These are phyloP conservation scores for Rambutsinella grinnellia DNA, from an alignment of 2,888 invertebrate genomes.

Conservation along the genomic window DNA sequence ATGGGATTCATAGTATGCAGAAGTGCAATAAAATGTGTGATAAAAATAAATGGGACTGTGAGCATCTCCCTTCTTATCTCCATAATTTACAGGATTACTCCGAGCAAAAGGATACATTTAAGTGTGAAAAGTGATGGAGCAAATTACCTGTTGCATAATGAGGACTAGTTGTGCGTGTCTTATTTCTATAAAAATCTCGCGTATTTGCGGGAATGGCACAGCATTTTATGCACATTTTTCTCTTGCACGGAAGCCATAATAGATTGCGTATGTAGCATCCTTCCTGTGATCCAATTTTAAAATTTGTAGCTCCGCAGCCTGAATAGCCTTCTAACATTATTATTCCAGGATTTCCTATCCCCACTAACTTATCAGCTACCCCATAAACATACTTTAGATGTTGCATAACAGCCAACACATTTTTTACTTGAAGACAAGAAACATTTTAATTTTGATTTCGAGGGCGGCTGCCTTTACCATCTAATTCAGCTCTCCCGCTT, in stretches of 20 bases:
- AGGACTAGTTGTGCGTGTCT: background rate
- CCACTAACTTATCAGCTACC: too few species aligned
- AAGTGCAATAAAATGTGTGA: background rate
- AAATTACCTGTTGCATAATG: background rate
- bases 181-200: background rate
- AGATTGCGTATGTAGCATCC: background rate
- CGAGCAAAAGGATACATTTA: background rate
- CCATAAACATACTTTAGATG: too few species aligned
- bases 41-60: background rate
- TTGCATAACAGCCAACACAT: too few species aligned
- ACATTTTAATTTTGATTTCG: too few species aligned
- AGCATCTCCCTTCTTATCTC: background rate
- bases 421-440: too few species aligned
- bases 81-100: background rate
- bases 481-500: too few species aligned
- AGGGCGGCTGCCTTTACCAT: too few species aligned
- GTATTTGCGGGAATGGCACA: background rate
- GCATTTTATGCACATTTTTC: background rate
- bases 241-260: background rate
- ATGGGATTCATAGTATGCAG: background rate
- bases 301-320: too few species aligned
- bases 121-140: background rate
- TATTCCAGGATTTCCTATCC: too few species aligned
- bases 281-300: background rate
- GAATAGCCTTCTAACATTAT: too few species aligned